Conservation (phyloP, 2,888 invertebrate genomes). For the Carcina quercana region DNA sequence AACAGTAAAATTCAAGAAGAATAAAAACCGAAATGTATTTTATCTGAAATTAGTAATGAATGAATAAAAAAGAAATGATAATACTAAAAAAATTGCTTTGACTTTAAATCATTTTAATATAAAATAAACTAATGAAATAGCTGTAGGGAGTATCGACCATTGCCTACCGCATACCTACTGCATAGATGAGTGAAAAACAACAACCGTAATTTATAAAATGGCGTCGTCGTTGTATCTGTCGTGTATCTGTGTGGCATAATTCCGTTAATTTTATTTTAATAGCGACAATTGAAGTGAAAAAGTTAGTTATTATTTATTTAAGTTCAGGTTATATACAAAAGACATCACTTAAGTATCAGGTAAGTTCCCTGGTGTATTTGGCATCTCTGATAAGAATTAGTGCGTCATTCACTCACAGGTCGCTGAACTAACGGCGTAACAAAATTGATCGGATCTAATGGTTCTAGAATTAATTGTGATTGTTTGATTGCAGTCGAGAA, state of each 20-base stretch:
- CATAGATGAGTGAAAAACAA: too few relatives aligned
- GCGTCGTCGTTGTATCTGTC: constrained; percentile 42
- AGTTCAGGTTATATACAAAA: constrained; percentile 13
- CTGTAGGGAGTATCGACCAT: too few relatives aligned
- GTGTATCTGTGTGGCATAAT: constrained; percentile 41
- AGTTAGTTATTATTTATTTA: constrained; percentile 13
- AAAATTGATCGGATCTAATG: constrained; percentile 46
- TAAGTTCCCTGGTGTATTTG: too few relatives aligned
- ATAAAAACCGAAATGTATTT: too few relatives aligned
- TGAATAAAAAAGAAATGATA: too few relatives aligned
- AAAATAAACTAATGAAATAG: too few relatives aligned
- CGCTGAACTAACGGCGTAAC: constrained; percentile 44
- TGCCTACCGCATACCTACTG: too few relatives aligned
- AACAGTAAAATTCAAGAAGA: too few relatives aligned
- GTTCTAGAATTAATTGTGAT: constrained; percentile 41
- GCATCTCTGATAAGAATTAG: constrained; percentile 18
- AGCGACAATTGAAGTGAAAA: constrained; percentile 25
- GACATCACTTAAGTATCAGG: constrained; percentile 39
- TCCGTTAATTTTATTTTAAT: constrained; percentile 19
- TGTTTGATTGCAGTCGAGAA: constrained; percentile 66
- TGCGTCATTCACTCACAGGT: constrained; percentile 33
- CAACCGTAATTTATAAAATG: too few relatives aligned
- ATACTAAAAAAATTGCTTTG: too few relatives aligned
- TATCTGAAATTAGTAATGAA: too few relatives aligned
- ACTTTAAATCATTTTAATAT: too few relatives aligned